Conservation (phyloP, 2,113 vertebrate genomes). For the Thalassarche chlororhynchos region DNA sequence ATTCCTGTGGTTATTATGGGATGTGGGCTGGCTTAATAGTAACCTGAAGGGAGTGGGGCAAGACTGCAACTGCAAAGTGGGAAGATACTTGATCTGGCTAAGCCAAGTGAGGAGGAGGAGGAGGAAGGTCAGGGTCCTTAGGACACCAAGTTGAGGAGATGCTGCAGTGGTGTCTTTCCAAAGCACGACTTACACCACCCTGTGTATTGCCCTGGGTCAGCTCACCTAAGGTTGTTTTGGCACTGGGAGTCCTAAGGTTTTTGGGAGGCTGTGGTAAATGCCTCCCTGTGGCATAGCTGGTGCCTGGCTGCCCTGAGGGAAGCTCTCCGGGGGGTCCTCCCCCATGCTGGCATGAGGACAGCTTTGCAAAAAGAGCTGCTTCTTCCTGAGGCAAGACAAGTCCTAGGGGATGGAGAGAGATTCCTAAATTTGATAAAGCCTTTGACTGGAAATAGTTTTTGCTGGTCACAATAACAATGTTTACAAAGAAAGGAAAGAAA, state of each 20-base stretch:
- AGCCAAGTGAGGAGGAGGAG: neutral
- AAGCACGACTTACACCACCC: neutral
- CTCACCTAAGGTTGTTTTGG: neutral
- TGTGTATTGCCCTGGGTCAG: neutral
- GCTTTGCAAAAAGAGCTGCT: neutral
- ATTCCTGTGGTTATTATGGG: neutral
- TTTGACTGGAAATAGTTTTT: neutral
- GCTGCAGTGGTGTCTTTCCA: neutral
- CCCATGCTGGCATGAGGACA: accelerated
- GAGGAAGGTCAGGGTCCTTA: neutral
- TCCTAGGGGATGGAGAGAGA: neutral
- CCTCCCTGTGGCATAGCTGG: neutral
- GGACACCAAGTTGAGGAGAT: neutral
- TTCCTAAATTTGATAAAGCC: neutral
- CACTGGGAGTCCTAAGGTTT: neutral
- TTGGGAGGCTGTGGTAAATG: neutral
- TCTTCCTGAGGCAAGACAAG: neutral
- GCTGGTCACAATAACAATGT: neutral
- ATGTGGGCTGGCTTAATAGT: neutral
- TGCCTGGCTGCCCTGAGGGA: neutral
- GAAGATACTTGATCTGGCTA: neutral
- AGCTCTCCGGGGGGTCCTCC: neutral
- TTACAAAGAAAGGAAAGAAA: neutral
- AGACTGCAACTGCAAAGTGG: neutral
- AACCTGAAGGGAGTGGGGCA: neutral